These are phyloP conservation scores for cattle (Bos taurus) DNA, from an alignment of 2,113 vertebrate species.

Conservation along the genomic window ARS-UCD2.0 NC_037339.1:62138001-62138500, in stretches of 20 bases:
- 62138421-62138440: background rate
- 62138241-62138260: background rate
- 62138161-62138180: background rate
- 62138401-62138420: background rate
- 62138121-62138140: background rate
- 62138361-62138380: background rate
- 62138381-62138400: background rate
- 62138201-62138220: background rate
- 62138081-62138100: background rate
- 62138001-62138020: background rate
- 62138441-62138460: background rate
- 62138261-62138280: background rate
- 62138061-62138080: background rate
- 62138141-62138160: background rate
- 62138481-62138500: background rate
- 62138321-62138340: background rate
- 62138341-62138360: background rate
- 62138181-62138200: background rate
- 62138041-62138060: background rate
- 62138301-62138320: background rate
- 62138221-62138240: background rate
- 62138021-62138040: background rate
- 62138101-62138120: background rate
- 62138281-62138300: background rate
- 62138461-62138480: background rate